Evolutionary conservation across 2,888 invertebrate genomes (phyloP).

Genomic region (Scotopteryx bipunctaria): DNA sequence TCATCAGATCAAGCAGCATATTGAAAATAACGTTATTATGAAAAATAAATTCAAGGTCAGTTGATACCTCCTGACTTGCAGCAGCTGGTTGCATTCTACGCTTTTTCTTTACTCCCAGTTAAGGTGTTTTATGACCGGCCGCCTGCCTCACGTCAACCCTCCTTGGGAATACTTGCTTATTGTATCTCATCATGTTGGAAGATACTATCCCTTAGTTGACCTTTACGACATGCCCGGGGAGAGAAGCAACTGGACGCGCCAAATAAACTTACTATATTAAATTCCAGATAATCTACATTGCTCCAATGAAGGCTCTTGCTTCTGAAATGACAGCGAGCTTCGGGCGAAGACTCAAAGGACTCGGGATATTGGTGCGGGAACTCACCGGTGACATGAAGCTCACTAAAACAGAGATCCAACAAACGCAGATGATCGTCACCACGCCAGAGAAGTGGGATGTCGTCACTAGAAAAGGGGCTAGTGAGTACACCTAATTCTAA

Average conservation of each 20-base stretch:
- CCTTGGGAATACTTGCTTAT: too few species aligned
- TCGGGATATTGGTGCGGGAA: conserved; percentile 94
- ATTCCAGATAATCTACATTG: conserved; percentile 95
- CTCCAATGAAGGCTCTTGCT: conserved; percentile 99
- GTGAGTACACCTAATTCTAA: too few species aligned
- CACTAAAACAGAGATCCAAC: conserved; percentile 95
- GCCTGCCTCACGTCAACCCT: too few species aligned
- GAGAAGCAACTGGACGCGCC: too few species aligned
- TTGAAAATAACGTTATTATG: conserved; percentile 91
- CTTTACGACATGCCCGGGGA: too few species aligned
- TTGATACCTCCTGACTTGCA: too few species aligned
- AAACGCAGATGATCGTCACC: conserved; percentile 98
- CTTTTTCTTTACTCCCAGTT: too few species aligned
- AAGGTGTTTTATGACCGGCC: too few species aligned
- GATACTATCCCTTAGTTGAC: too few species aligned
- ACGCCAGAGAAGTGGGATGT: conserved; percentile 99
- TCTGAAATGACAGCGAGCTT: conserved; percentile 99
- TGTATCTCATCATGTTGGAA: too few species aligned
- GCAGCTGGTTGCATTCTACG: too few species aligned
- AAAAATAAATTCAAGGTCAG: conserved; percentile 95
- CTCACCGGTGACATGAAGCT: conserved; percentile 99
- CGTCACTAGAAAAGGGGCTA: conserved; percentile 96
- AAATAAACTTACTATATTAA: too few species aligned
- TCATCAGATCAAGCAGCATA: conserved; percentile 94
- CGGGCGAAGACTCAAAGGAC: conserved; percentile 87